Evolutionary conservation across 2,113 vertebrate species (phyloP).

Genomic region (Myotis brandtii): DNA sequence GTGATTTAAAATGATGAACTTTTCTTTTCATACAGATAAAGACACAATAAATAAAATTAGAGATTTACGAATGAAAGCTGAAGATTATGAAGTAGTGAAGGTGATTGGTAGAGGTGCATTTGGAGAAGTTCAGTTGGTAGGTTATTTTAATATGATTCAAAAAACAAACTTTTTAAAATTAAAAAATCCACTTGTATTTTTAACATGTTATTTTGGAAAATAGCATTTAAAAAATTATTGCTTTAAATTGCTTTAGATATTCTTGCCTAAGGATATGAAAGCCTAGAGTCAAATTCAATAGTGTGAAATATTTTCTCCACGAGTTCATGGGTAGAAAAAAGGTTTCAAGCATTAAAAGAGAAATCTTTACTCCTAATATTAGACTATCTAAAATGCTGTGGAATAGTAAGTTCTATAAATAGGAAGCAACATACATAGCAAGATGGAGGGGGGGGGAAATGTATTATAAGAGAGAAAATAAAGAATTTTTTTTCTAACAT

Average conservation of each 20-base stretch:
- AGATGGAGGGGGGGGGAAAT: background rate
- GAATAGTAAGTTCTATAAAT: slow-evolving; percentile 22
- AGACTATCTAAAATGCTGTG: background rate
- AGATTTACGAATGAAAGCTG: slow-evolving; percentile 98
- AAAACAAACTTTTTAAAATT: slow-evolving; percentile 41
- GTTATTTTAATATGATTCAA: slow-evolving; percentile 75
- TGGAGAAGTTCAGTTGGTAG: slow-evolving; percentile 98
- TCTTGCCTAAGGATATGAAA: slow-evolving; percentile 47
- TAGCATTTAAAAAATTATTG: slow-evolving; percentile 37
- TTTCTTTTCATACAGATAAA: slow-evolving; percentile 91
- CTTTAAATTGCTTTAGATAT: slow-evolving; percentile 38
- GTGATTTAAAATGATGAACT: slow-evolving; percentile 65
- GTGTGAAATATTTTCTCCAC: background rate
- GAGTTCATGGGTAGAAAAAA: background rate
- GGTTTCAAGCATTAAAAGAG: background rate
- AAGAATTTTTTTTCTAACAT: background rate
- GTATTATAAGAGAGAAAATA: background rate
- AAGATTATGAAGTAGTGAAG: slow-evolving; percentile 99
- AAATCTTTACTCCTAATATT: slow-evolving; percentile 19
- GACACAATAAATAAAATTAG: slow-evolving; percentile 98
- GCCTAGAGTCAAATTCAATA: background rate
- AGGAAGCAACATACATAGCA: background rate
- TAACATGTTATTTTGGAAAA: slow-evolving; percentile 34
- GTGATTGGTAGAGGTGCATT: slow-evolving; percentile 99
- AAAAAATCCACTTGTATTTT: slow-evolving; percentile 16